phyloP scores from a whole-genome alignment of 2,113 vertebrate genomes.

The Bufo bufo region DNA sequence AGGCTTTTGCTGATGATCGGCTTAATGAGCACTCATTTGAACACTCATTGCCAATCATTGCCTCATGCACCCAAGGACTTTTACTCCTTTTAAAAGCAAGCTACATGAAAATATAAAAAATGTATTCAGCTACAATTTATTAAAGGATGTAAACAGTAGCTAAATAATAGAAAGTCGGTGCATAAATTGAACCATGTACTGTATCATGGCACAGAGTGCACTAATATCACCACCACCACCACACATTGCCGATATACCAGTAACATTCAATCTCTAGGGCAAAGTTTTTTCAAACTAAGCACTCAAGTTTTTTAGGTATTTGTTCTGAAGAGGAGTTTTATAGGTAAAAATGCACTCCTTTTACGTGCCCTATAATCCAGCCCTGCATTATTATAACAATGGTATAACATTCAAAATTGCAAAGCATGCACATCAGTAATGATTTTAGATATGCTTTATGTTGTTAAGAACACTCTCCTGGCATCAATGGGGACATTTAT shows the following conservation, averaged over 20 bases:
- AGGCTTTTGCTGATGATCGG: neutral
- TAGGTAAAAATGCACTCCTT: neutral
- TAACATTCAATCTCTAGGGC: neutral
- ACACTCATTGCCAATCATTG: too few relatives aligned
- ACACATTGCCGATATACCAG: neutral
- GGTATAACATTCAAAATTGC: neutral
- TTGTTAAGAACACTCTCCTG: neutral
- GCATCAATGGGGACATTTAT: neutral
- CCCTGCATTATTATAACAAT: neutral
- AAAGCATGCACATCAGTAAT: neutral
- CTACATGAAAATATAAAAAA: too few relatives aligned
- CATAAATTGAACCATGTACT: too few relatives aligned
- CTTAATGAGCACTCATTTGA: too few relatives aligned
- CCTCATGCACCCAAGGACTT: too few relatives aligned
- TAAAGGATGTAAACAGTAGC: too few relatives aligned
- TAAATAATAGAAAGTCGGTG: too few relatives aligned
- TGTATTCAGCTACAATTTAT: too few relatives aligned
- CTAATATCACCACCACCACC: neutral
- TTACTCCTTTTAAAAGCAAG: neutral
- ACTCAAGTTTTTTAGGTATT: neutral
- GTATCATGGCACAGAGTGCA: neutral
- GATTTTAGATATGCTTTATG: neutral
- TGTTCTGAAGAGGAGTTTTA: neutral
- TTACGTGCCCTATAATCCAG: neutral
- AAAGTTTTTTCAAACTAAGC: neutral